A percentile compares a stretch with the other conserved stretches of the same genome.
Evolutionary conservation across 2,888 invertebrate genomes (phyloP).

Genomic region (Xanthia icteritia): DNA sequence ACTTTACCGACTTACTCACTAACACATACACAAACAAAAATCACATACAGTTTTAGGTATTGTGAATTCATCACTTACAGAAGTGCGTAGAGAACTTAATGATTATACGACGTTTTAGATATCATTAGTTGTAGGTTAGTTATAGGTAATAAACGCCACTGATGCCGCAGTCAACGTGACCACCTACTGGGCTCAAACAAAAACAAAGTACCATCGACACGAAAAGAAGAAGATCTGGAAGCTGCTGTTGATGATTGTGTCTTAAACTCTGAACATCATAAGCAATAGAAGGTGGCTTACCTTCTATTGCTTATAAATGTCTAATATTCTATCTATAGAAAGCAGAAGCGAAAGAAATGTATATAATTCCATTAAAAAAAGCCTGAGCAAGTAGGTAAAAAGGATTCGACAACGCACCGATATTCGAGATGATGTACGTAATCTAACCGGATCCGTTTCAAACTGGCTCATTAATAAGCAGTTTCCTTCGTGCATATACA

Average conservation of each 20-base stretch:
- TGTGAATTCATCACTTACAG: too few relatives aligned
- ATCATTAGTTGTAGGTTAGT: too few relatives aligned
- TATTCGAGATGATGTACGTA: conserved; percentile 28
- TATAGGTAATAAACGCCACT: too few relatives aligned
- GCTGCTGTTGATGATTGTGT: background rate
- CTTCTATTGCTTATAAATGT: too few relatives aligned
- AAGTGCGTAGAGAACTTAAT: too few relatives aligned
- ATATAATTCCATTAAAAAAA: background rate
- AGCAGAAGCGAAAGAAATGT: background rate
- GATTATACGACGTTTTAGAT: too few relatives aligned
- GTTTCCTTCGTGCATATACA: conserved; percentile 41
- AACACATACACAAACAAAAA: too few relatives aligned
- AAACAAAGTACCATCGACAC: too few relatives aligned
- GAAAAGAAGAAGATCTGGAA: background rate
- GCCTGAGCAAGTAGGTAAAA: background rate
- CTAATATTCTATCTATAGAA: background rate
- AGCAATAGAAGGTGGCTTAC: background rate
- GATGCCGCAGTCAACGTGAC: too few relatives aligned
- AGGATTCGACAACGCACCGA: conserved; percentile 21
- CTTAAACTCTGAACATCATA: background rate
- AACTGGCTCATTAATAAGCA: conserved; percentile 50
- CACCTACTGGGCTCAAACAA: too few relatives aligned
- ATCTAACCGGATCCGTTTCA: conserved; percentile 47
- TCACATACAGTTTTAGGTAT: too few relatives aligned
- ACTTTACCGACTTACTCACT: too few relatives aligned